Base-by-base conservation (phyloP, 2,888 invertebrate genomes). In the Alloscopus bannaensis region DNA sequence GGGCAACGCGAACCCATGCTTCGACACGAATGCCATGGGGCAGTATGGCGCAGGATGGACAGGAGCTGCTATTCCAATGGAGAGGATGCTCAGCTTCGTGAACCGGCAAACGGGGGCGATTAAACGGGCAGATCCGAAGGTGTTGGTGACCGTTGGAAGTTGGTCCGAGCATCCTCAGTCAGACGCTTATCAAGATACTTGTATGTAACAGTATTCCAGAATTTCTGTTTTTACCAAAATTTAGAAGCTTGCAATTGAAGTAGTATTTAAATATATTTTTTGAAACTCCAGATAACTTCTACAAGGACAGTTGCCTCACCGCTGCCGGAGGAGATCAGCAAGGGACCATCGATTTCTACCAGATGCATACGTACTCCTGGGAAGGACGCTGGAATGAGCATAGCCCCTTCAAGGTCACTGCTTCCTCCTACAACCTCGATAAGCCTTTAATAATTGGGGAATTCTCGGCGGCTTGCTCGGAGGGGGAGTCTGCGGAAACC, bases 401-500 rank as follows among this genome's bases (percentile, higher is more conserved):
- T 45, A 64, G 81, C 8, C 86, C 87, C 6, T 86, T 87, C 71
- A 85, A 79, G 62, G 84, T 86, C 29, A 24, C 60, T 3, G 66
- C 65, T 11, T 1, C 13, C 0, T 40, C 45, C 13, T 71, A 65
- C 40, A 40, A 42, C 11, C 60, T 87, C 26, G 81, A 86, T 55
- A 87, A 86, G 72, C 87, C 87, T 3, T 66, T 86, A 24, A 78
- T 87, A 6, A 85, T 87, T 57, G 87, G 87, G 45, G 87, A 87
- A 77, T 87, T 86, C 68, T 69, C 85, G 18, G 60, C 80, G 16
- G 76, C 75, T 40, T 86, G 86, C 72, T 68, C 85, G 0, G 73
- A 60, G 22, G 79, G 80, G 13, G 83, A 85, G 52, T 57, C 80
- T 2, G 79, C 84, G 16, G 81, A 82, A 40, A 45, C 73, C 22